phyloP scores from a whole-genome alignment of 2,797 vertebrate genomes.

The Epinephelus awoara region DNA sequence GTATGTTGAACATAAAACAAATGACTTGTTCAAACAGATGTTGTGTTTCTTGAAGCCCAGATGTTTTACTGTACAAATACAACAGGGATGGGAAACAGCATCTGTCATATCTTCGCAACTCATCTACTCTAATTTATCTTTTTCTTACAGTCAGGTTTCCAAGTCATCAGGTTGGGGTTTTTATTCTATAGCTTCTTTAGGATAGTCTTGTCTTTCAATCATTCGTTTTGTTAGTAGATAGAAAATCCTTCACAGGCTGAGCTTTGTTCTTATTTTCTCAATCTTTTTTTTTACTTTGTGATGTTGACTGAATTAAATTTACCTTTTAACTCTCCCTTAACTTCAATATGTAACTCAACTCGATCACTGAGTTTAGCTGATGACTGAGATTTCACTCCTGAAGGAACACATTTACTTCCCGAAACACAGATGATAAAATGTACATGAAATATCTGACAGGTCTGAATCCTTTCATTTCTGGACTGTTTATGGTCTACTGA shows the following conservation, averaged over 20 bases:
- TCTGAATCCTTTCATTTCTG: background rate
- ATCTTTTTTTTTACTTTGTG: constrained; percentile 26
- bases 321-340: constrained; percentile 25
- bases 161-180: background rate
- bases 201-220: background rate
- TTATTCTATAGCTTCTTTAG: background rate
- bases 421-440: constrained; percentile 10
- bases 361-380: constrained; percentile 14
- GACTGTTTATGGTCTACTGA: background rate
- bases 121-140: constrained; percentile 13
- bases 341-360: constrained; percentile 35
- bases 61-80: constrained; percentile 35
- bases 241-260: constrained; percentile 6
- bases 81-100: constrained; percentile 26
- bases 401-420: constrained; percentile 26
- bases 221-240: constrained; percentile 8
- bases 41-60: constrained; percentile 24
- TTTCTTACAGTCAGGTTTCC: background rate
- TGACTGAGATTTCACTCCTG: constrained; percentile 22
- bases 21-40: constrained; percentile 32
- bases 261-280: constrained; percentile 35
- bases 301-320: constrained; percentile 34
- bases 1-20: constrained; percentile 16
- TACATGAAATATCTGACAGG: constrained; percentile 13
- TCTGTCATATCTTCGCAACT: constrained; percentile 16